Evolutionary conservation across 2,888 invertebrate genomes (phyloP), one percentile per base, ranked within the genome.

Genomic region (Amaurobius ferox): DNA sequence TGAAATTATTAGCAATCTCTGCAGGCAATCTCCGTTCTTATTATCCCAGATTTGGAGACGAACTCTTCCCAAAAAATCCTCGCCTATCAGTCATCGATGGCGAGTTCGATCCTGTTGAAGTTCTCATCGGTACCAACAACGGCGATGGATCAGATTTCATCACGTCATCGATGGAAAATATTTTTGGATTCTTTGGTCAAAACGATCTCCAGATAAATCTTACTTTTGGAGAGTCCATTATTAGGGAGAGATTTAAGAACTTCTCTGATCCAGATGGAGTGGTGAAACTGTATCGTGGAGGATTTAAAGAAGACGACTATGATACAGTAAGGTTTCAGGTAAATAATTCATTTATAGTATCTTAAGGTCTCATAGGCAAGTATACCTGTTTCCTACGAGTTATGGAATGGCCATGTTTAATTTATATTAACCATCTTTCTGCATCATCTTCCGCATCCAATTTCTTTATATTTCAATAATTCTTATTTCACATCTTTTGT

Each of bases 71-170:
- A 0, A 66, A 26, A 9, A 32, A 67, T 30, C 73, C 72, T 0
- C 23, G 19, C 0, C 39, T 35, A 28, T 23, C 71, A 29, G 16
- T 73, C 6, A 40, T 23, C 6, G 13, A 11, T 9, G 73, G 73
- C 0, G 13, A 48, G n/a, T 79, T 87, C 40, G 23, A 66, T 2
- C 29, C 62, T 11, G 66, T 72, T 19, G 66, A 40, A n/a, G 39
- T 87, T 11, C 44, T 88, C 7, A 61, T 88, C 11, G 88, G 88
- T 2, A 62, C 30, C 32, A 87, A 71, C 66, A 48, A 61, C 23
- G 79, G 88, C 11, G 88, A 88, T 39, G 88, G 88, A 2, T 35
- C 86, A 7, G 73, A 74, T 13, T 73, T 88, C 19, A 55, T 88
- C 19, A 76, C 80, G 28, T 70, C 62, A 0, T 44, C 62, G 9